Evolutionary conservation across 2,888 invertebrate genomes (phyloP).

Genomic region (Agrotis ipsilon): DNA sequence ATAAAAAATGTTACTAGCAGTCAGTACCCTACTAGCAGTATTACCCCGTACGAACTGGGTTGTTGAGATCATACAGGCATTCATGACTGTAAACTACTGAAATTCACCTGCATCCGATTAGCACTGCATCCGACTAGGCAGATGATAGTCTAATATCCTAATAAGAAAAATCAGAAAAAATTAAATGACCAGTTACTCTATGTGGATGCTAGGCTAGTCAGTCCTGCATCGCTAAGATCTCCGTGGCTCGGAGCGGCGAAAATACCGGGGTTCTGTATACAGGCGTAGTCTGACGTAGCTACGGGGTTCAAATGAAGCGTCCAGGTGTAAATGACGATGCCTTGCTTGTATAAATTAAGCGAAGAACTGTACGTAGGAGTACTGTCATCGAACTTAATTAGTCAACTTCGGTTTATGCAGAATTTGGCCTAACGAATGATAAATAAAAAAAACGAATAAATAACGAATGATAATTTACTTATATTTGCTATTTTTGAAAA

Average conservation of each 20-base stretch:
- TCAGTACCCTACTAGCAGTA: too few species aligned
- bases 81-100: too few species aligned
- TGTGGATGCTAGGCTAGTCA: constrained; percentile 49
- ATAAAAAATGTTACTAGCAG: too few species aligned
- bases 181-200: not conserved
- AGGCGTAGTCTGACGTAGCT: constrained; percentile 42
- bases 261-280: constrained; percentile 40
- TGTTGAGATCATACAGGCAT: too few species aligned
- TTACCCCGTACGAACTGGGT: too few species aligned
- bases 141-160: not conserved
- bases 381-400: constrained; percentile 42
- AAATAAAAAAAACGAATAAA: too few species aligned
- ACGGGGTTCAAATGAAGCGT: constrained; percentile 36
- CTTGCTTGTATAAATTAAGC: constrained; percentile 65
- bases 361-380: constrained; percentile 53
- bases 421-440: not conserved
- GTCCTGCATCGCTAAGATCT: constrained; percentile 49
- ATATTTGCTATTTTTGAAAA: too few species aligned
- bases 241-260: constrained; percentile 50
- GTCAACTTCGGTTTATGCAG: not conserved
- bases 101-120: too few species aligned
- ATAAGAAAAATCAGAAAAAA: not conserved
- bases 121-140: too few species aligned
- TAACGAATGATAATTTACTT: not conserved
- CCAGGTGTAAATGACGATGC: constrained; percentile 59